Percentiles rank a stretch among this genome's conserved stretches.
Evolutionary conservation across 2,113 vertebrate species (phyloP).

Genomic region (Syngnathus floridae): DNA sequence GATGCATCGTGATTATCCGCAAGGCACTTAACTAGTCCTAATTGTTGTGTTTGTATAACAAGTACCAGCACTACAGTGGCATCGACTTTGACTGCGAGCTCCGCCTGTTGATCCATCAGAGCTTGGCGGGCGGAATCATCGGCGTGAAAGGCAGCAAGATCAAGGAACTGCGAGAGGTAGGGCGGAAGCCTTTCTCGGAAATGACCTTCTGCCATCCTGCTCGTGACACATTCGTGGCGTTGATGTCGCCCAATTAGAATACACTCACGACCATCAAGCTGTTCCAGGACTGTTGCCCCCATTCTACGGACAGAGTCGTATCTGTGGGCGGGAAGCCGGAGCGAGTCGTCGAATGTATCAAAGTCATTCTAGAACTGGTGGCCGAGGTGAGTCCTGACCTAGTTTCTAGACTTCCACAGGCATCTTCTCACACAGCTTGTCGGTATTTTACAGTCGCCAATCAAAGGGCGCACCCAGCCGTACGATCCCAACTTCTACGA

Average conservation of each 20-base stretch:
- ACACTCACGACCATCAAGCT: conserved; percentile 98
- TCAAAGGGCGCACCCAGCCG: conserved; percentile 93
- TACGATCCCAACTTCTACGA: conserved; percentile 98
- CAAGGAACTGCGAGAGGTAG: conserved; percentile 93
- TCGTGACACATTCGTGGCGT: neutral
- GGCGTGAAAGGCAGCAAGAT: conserved; percentile 98
- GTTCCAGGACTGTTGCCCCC: conserved; percentile 97
- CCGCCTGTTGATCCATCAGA: conserved; percentile 93
- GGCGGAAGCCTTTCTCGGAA: neutral
- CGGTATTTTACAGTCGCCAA: conserved; percentile 76
- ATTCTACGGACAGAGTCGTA: conserved; percentile 95
- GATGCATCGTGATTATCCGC: neutral
- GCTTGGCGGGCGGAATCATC: conserved; percentile 94
- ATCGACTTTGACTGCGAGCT: conserved; percentile 96
- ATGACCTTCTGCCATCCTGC: neutral
- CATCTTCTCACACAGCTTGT: neutral
- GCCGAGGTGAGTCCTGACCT: conserved; percentile 76
- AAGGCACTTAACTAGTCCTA: neutral
- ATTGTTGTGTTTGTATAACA: conserved; percentile 19
- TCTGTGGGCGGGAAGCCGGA: conserved; percentile 95
- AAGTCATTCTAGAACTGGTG: conserved; percentile 93
- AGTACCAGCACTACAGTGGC: conserved; percentile 98
- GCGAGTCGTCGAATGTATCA: conserved; percentile 93
- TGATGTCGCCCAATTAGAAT: conserved; percentile 68
- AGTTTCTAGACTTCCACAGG: neutral